Base-by-base conservation (phyloP, 2,113 vertebrate genomes). In the Tragelaphus scriptus region DNA sequence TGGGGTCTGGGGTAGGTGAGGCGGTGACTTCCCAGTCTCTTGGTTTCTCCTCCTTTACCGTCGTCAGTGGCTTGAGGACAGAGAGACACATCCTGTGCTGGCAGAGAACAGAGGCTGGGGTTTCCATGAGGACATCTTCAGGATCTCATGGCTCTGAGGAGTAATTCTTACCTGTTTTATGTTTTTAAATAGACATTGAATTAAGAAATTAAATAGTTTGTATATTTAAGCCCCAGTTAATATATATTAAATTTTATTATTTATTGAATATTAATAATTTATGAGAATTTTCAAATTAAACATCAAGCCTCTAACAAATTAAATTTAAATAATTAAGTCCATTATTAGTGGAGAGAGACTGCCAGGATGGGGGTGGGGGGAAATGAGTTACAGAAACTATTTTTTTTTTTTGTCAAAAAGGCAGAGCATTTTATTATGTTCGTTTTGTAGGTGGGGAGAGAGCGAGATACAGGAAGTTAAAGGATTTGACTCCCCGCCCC, bases 241-340 rank as follows among this genome's bases (percentile, higher is more conserved):
- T 96, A 95, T 90, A 85, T 87, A 82, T 81, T 96, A 95, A 51
- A 94, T 92, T 94, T 87, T 97, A 97, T 95, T 97, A 97, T 97
- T 96, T 97, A 92, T 98, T 88, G 96, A 96, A 81, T 56, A 92
- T 97, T 94, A 96, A 98, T 97, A 79, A 96, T 95, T 88, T 88
- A 98, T 90, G 80, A 97, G 79, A 77, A 14, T 88, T 91, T 96
- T 92, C 55, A 96, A 95, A 92, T 96, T 93, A 97, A 89, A 97
- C 95, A 94, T 85, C 94, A 90, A 90, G 26, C 77, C 19, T 88
- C 96, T 96, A 95, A 91, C 95, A 94, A 96, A 97, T 97, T 94
- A 95, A 96, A 96, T 97, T 95, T 92, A 97, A 97, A 95, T 96
- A 97, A 97, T 97, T 96, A 94, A 94, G 95, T 61, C 90, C 97